phyloP scores from a whole-genome alignment of 2,797 vertebrate genomes.

The Etheostoma nigrum region DNA sequence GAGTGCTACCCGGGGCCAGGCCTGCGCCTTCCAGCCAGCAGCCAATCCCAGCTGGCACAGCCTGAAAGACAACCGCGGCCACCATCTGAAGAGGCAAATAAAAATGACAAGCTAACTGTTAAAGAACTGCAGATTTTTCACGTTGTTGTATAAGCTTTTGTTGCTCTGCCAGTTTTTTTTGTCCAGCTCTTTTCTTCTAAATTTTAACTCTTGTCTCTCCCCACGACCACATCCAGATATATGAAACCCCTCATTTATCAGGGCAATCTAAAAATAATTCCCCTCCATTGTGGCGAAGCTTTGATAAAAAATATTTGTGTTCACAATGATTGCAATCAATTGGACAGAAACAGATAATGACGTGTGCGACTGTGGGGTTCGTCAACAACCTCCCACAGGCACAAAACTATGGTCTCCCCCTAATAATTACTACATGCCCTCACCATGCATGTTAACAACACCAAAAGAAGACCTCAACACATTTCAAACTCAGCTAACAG shows the following conservation, averaged over 20 bases:
- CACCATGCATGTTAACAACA: constrained; percentile 58
- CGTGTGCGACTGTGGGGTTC: constrained; percentile 44
- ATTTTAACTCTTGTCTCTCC: constrained; percentile 50
- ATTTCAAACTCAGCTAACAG: constrained; percentile 42
- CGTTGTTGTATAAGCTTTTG: constrained; percentile 84
- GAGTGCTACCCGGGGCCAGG: constrained; percentile 83
- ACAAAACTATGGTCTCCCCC: constrained; percentile 47
- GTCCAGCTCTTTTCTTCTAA: constrained; percentile 38
- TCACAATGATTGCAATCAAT: constrained; percentile 58
- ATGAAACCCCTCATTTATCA: constrained; percentile 82
- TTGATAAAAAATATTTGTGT: constrained; percentile 75
- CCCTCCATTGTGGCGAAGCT: constrained; percentile 54
- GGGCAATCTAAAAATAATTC: constrained; percentile 82
- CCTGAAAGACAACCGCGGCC: constrained; percentile 82
- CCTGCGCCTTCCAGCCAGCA: constrained; percentile 80
- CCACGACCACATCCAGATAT: constrained; percentile 82
- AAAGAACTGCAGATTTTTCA: constrained; percentile 87
- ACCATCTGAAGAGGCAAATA: constrained; percentile 86
- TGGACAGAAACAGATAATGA: constrained; percentile 64
- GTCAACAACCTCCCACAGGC: constrained; percentile 35
- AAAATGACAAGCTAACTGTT: constrained; percentile 88
- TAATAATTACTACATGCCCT: constrained; percentile 58
- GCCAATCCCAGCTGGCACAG: constrained; percentile 81
- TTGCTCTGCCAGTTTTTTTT: constrained; percentile 67
- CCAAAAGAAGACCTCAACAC: constrained; percentile 41